phyloP scores from a whole-genome alignment of 2,888 invertebrate species.

The Tenthredo notha region DNA sequence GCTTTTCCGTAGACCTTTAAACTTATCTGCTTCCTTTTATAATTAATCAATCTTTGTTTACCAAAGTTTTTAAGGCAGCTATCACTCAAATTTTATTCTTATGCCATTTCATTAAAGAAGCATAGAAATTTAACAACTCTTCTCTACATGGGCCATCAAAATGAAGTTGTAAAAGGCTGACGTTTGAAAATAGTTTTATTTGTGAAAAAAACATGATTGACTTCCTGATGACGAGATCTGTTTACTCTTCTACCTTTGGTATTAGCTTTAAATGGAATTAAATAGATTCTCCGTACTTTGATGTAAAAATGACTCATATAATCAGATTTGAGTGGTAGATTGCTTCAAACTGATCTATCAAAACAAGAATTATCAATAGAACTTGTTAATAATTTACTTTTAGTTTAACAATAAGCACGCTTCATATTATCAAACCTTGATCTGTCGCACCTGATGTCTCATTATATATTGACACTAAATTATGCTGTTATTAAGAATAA shows the following conservation, averaged over 20 bases:
- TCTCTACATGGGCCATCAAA: not conserved
- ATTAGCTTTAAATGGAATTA: not conserved
- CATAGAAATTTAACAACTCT: not conserved
- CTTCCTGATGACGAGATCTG: not conserved
- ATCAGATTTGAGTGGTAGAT: not conserved
- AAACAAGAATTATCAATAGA: slow-evolving; percentile 32
- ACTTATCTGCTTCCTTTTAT: not conserved
- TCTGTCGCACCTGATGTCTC: not conserved
- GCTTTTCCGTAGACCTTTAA: slow-evolving; percentile 1
- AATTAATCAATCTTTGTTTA: slow-evolving; percentile 3
- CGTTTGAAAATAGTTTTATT: not conserved
- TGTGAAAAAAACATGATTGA: not conserved
- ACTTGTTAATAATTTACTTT: not conserved
- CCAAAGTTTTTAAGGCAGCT: slow-evolving; percentile 10
- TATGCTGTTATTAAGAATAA: not conserved
- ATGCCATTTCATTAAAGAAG: not conserved
- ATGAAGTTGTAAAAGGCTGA: not conserved
- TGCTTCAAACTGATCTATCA: not conserved
- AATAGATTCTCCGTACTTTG: not conserved
- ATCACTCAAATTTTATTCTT: not conserved
- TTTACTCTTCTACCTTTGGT: not conserved
- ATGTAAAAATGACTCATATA: not conserved
- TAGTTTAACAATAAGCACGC: not conserved
- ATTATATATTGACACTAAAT: slow-evolving; percentile 17
- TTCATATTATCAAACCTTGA: not conserved